Percentiles rank a stretch among this genome's conserved stretches.
phyloP scores from a whole-genome alignment of 1,140 invertebrate species.

The Caenorhabditis latens region DNA sequence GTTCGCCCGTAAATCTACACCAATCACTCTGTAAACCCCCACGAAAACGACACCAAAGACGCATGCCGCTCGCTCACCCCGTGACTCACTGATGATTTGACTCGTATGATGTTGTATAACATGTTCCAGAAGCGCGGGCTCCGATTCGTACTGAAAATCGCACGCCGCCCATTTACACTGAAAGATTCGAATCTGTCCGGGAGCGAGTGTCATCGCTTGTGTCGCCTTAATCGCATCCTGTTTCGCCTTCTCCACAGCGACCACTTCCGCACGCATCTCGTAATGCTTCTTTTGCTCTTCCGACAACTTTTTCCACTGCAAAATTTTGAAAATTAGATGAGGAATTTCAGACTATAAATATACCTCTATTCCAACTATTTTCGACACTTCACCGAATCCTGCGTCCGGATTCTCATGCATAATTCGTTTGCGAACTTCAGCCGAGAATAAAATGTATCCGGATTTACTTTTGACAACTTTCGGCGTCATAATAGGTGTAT shows the following conservation, averaged over 20 bases:
- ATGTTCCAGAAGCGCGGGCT: slow-evolving; percentile 89
- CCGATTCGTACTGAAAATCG: slow-evolving; percentile 92
- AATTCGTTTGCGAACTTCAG: slow-evolving; percentile 90
- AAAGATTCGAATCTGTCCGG: slow-evolving; percentile 82
- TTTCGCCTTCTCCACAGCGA: slow-evolving; percentile 82
- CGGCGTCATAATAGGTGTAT: slow-evolving; percentile 72
- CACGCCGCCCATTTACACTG: slow-evolving; percentile 93
- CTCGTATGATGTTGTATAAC: slow-evolving; percentile 83
- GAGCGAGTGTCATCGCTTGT: slow-evolving; percentile 67
- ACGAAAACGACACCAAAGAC: too few species aligned
- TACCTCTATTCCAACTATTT: slow-evolving; percentile 90
- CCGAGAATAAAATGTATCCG: slow-evolving; percentile 97
- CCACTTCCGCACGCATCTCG: slow-evolving; percentile 89
- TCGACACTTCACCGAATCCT: slow-evolving; percentile 95
- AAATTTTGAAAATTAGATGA: background rate
- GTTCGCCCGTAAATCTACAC: too few species aligned
- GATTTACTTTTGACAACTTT: slow-evolving; percentile 83
- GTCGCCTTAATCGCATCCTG: slow-evolving; percentile 65
- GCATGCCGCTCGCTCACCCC: too few species aligned
- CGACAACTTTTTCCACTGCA: slow-evolving; percentile 88
- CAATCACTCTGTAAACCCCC: too few species aligned
- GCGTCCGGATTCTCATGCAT: slow-evolving; percentile 92
- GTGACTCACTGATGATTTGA: slow-evolving; percentile 66
- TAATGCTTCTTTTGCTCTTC: slow-evolving; percentile 90
- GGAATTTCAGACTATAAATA: background rate